A percentile compares a stretch with the other conserved stretches of the same genome.
phyloP scores from a whole-genome alignment of 2,888 invertebrate genomes.

The Biston betularia region DNA sequence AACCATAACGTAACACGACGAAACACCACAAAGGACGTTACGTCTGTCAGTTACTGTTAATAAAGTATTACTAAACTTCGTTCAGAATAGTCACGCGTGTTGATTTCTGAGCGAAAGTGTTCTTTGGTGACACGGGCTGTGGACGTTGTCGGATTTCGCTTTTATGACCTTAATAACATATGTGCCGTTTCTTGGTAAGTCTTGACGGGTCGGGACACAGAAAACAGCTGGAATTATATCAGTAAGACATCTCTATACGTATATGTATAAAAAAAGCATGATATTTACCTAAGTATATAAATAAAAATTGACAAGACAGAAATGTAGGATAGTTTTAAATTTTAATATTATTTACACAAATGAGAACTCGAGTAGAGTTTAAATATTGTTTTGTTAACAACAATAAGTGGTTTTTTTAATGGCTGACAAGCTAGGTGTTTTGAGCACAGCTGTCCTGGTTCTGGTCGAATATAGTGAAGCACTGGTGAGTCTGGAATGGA shows the following conservation, averaged over 20 bases:
- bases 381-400: too few species aligned
- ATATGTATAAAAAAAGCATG: too few species aligned
- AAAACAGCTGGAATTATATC: background rate
- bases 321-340: too few species aligned
- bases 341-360: too few species aligned
- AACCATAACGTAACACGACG: constrained; percentile 48
- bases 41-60: constrained; percentile 44
- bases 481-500: too few species aligned
- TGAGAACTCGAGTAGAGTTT: too few species aligned
- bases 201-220: background rate
- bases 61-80: constrained; percentile 48
- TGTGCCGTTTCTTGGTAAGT: constrained; percentile 10
- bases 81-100: constrained; percentile 43
- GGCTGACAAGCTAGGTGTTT: too few species aligned
- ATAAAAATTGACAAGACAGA: too few species aligned
- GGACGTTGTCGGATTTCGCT: constrained; percentile 55
- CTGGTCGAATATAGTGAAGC: too few species aligned
- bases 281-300: too few species aligned
- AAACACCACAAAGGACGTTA: constrained; percentile 51
- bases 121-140: constrained; percentile 51
- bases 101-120: constrained; percentile 61
- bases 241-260: background rate
- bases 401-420: too few species aligned
- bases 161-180: constrained; percentile 58
- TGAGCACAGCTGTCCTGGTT: too few species aligned